Evolutionary conservation across 2,113 vertebrate species (phyloP).

Genomic region (Malurus elegans): DNA sequence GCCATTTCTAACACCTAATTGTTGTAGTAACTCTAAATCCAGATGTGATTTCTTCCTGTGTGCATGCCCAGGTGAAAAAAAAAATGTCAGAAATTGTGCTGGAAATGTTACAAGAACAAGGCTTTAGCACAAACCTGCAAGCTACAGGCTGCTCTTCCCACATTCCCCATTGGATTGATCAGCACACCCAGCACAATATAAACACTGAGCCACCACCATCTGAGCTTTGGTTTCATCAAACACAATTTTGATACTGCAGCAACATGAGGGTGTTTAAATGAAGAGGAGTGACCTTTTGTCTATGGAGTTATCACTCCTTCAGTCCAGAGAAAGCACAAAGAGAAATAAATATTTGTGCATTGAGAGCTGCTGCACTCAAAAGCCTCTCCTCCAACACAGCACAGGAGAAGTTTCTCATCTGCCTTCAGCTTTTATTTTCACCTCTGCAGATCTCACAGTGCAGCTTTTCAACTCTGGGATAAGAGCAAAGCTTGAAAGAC

Average conservation of each 20-base stretch:
- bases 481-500: neutral
- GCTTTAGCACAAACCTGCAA: neutral
- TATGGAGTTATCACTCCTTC: neutral
- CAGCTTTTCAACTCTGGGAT: neutral
- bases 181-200: neutral
- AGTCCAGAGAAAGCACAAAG: neutral
- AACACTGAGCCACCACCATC: neutral
- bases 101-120: neutral
- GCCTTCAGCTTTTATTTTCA: neutral
- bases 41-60: neutral
- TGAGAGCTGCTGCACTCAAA: fast-evolving
- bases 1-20: neutral
- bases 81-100: neutral
- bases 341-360: neutral
- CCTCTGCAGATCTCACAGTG: neutral
- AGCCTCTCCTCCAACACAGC: neutral
- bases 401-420: neutral
- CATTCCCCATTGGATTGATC: neutral
- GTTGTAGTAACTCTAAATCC: neutral
- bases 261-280: neutral
- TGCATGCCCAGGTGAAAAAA: neutral
- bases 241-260: neutral
- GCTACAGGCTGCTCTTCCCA: neutral
- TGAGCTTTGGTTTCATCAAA: neutral
- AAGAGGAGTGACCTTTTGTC: neutral